A percentile compares a stretch with the other conserved stretches of the same genome.
These are phyloP conservation scores for Phoxinus phoxinus DNA, from an alignment of 2,113 vertebrate genomes.

Conservation along the genomic window DNA sequence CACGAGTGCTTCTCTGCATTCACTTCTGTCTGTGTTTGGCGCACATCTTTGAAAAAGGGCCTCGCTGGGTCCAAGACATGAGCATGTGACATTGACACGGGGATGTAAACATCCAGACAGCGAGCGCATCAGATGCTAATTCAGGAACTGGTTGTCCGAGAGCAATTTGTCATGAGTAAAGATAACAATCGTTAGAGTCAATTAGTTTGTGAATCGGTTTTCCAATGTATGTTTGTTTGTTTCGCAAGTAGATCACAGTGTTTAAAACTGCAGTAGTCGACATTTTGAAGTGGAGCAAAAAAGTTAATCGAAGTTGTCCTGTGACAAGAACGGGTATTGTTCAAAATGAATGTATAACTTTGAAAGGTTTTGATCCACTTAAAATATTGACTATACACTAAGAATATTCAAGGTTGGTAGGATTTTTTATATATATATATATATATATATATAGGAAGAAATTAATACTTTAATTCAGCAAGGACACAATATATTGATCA, in stretches of 20 bases:
- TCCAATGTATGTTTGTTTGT: neutral
- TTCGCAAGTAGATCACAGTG: neutral
- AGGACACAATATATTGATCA: neutral
- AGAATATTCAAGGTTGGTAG: neutral
- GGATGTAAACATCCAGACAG: neutral
- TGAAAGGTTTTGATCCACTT: too few relatives aligned
- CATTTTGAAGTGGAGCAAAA: too few relatives aligned
- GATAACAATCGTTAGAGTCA: neutral
- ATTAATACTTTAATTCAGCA: neutral
- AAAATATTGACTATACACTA: neutral
- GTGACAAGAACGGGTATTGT: too few relatives aligned
- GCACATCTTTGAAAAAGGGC: neutral
- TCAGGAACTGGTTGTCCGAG: neutral
- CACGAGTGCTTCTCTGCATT: slow-evolving; percentile 6
- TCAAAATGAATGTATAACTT: too few relatives aligned
- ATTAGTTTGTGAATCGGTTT: neutral
- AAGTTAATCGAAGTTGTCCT: too few relatives aligned
- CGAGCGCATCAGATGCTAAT: neutral
- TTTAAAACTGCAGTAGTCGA: neutral
- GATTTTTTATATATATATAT: neutral
- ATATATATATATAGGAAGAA: neutral
- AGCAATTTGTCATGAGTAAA: neutral
- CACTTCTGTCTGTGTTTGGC: neutral
- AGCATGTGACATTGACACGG: neutral
- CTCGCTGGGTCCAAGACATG: neutral